Evolutionary conservation across 2,797 vertebrate genomes (phyloP).

Genomic region (Coregonus sp.): DNA sequence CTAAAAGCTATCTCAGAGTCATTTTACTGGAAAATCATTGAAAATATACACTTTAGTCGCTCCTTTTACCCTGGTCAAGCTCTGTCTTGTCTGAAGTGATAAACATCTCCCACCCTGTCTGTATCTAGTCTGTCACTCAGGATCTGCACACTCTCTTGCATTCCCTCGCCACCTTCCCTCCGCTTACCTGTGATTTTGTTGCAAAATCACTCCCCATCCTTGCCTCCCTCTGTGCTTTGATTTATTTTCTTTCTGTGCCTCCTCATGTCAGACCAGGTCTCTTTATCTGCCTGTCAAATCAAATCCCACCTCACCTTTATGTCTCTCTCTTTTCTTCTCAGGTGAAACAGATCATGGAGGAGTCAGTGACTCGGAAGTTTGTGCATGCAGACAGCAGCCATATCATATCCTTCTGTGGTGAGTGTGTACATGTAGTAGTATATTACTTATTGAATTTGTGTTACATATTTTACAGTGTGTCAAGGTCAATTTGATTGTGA

Average conservation of each 20-base stretch:
- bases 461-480: too few species aligned
- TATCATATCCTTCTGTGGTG: conserved; percentile 97
- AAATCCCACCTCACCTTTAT: background rate
- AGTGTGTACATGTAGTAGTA: conserved; percentile 47
- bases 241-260: background rate
- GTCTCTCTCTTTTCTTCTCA: conserved; percentile 55
- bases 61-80: background rate
- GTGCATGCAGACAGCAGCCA: conserved; percentile 98
- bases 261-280: background rate
- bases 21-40: background rate
- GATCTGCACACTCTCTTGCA: background rate
- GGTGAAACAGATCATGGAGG: conserved; percentile 99
- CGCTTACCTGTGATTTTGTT: background rate
- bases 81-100: background rate
- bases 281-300: conserved; percentile 1
- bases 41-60: background rate
- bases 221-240: background rate
- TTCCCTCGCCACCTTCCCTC: background rate
- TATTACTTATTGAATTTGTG: background rate
- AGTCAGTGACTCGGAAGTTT: conserved; percentile 94
- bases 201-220: background rate
- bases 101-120: background rate
- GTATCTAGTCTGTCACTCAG: background rate
- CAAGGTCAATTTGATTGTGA: too few species aligned
- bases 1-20: background rate